Evolutionary conservation across 2,797 vertebrate species (phyloP).

Genomic region (Eupleurogrammus muticus): DNA sequence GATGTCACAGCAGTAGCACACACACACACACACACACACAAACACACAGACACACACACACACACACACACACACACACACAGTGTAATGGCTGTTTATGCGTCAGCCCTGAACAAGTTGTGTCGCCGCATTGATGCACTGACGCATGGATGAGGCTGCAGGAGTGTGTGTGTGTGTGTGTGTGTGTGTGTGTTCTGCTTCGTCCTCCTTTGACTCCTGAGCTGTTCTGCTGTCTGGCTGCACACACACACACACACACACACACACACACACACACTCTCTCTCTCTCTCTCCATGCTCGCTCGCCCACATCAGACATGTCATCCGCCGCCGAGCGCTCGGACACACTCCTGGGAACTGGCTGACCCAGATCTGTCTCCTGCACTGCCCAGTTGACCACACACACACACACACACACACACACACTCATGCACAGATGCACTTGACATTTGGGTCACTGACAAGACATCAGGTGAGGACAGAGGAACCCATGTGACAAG

Average conservation of each 20-base stretch:
- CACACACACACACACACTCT: background rate
- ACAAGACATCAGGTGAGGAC: constrained; percentile 80
- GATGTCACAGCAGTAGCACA: too few species aligned
- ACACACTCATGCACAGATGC: constrained; percentile 56
- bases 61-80: too few species aligned
- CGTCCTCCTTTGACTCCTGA: constrained; percentile 70
- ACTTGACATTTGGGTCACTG: constrained; percentile 80
- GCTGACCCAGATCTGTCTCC: constrained; percentile 82
- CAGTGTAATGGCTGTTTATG: too few species aligned
- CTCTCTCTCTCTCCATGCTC: constrained; percentile 51
- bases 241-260: constrained; percentile 46
- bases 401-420: constrained; percentile 44
- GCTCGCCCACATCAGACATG: constrained; percentile 76
- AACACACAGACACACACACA: too few species aligned
- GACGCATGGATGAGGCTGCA: constrained; percentile 42
- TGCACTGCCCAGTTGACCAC: constrained; percentile 69
- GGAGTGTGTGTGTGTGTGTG: constrained; percentile 23
- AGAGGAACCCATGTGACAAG: constrained; percentile 76
- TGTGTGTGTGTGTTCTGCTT: constrained; percentile 5
- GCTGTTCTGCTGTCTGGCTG: constrained; percentile 65
- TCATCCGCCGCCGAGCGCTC: constrained; percentile 57
- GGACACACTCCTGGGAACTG: constrained; percentile 76
- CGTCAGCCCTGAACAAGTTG: too few species aligned
- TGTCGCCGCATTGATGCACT: constrained; percentile 33
- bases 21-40: too few species aligned